Base-by-base conservation (phyloP, 2,113 vertebrate species). In the Lethenteron camtschaticum region DNA sequence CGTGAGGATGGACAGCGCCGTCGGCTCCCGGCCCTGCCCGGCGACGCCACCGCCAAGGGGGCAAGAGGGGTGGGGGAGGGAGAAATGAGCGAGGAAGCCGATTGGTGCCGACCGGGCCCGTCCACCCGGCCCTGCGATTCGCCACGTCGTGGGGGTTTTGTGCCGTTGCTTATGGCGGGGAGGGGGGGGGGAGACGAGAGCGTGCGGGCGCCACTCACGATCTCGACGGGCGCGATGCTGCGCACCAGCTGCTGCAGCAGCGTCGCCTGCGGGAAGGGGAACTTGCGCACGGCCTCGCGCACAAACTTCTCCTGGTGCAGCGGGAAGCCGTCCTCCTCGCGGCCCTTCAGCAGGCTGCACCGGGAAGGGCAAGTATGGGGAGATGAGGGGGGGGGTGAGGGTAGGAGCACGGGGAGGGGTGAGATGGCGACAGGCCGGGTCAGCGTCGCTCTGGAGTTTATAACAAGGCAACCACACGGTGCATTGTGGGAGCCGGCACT, bases 231-330 rank as follows among this genome's bases (percentile, higher is more conserved):
- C 57, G 92, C 86, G 69, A 99, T 89, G 71, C 87, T 99, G 71
- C 90, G 83, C 70, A 99, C 94, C 69, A 99, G 86, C 80, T 99
- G 94, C 81, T 99, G 94, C 58, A 99, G 85, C 74, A 99, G 79
- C 0, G 90, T 96, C 2, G 89, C 85, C 73, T 99, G 92, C 57
- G 87, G 91, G 77, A 86, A 95, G 2, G 94, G 94, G 73, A 96
- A 96, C 77, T 95, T 96, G 8, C 90, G 81, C 76, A 99, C 88
- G 68, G 87, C 90, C 75, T 96, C 90, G 75, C 94, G 76, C 73
- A 99, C 82, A 60, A 95, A 79, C 79, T 96, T 96, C 76, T 99
- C 94, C 76, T 96, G 92, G 72, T 83, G 91, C 3, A 87, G 76
- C 0, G 87, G 89, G 73, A 99, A 96, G 69, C 89, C 86, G 69